These are phyloP conservation scores for Acrobasis consociella DNA, from an alignment of 2,888 invertebrate genomes.

Conservation along the genomic window DNA sequence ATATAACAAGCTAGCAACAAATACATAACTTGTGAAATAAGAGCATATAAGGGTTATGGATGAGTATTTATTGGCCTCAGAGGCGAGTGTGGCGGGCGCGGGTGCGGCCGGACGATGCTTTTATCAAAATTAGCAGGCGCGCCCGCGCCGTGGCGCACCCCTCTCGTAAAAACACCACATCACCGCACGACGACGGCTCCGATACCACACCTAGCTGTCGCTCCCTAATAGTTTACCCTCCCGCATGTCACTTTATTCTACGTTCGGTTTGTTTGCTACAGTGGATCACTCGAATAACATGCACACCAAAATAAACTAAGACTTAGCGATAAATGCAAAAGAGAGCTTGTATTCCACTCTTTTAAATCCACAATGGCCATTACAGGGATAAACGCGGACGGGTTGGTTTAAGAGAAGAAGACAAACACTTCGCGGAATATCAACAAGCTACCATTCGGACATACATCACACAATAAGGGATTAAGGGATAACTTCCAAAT, in stretches of 20 bases:
- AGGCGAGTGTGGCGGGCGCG: constrained; percentile 53
- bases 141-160: constrained; percentile 72
- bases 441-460: constrained; percentile 28
- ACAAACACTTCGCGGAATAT: constrained; percentile 31
- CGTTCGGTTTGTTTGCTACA: constrained; percentile 14
- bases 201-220: constrained; percentile 71
- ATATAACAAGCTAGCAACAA: background rate
- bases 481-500: constrained; percentile 26
- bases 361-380: constrained; percentile 32
- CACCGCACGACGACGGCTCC: constrained; percentile 66
- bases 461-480: constrained; percentile 26
- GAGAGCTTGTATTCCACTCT: constrained; percentile 23
- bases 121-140: constrained; percentile 81
- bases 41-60: constrained; percentile 34
- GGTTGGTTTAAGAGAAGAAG: constrained; percentile 30
- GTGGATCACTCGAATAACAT: constrained; percentile 1
- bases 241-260: constrained; percentile 23
- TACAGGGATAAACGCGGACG: constrained; percentile 29
- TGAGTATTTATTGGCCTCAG: constrained; percentile 59
- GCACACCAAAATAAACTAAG: background rate
- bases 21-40: constrained; percentile 9
- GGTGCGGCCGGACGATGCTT: constrained; percentile 78
- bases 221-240: constrained; percentile 63
- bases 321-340: background rate
- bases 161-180: constrained; percentile 76